Evolutionary conservation across 2,888 invertebrate species (phyloP).

Genomic region (Azorinus chamasolen): DNA sequence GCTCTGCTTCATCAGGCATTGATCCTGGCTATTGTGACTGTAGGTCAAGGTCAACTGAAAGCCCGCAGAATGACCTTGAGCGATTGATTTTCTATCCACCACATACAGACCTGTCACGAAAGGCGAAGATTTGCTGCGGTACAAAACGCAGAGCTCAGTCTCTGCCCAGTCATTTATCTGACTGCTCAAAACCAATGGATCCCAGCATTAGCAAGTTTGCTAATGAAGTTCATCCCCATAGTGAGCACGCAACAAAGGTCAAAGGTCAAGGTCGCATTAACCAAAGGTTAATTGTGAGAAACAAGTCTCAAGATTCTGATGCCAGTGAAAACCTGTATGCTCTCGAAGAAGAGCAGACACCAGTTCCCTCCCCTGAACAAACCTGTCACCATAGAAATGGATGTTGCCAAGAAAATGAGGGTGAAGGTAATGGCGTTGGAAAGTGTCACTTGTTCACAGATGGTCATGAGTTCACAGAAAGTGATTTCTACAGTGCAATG

Average conservation of each 20-base stretch:
- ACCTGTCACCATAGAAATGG: constrained; percentile 60
- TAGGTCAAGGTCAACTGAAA: constrained; percentile 59
- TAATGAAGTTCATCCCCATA: constrained; percentile 66
- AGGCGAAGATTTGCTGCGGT: constrained; percentile 37
- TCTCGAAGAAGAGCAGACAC: constrained; percentile 76
- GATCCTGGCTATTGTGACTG: constrained; percentile 75
- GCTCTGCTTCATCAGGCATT: constrained; percentile 77
- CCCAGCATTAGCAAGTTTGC: constrained; percentile 66
- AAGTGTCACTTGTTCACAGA: constrained; percentile 2
- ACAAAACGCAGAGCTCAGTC: constrained; percentile 56
- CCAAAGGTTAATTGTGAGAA: too few species aligned
- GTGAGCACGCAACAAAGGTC: constrained; percentile 7
- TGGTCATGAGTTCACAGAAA: constrained; percentile 38
- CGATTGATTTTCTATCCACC: constrained; percentile 79
- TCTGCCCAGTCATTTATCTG: constrained; percentile 44
- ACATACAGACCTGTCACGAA: constrained; percentile 71
- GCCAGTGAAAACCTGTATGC: constrained; percentile 72
- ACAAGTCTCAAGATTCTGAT: too few species aligned
- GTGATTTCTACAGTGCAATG: constrained; percentile 52
- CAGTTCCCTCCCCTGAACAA: constrained; percentile 73
- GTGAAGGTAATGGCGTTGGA: constrained; percentile 21
- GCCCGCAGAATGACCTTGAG: constrained; percentile 74
- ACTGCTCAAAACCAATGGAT: constrained; percentile 38
- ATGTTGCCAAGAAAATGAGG: constrained; percentile 18
- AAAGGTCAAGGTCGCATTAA: constrained; percentile 30